phyloP scores from a whole-genome alignment of 2,888 invertebrate genomes.

The Nomada ruficornis region DNA sequence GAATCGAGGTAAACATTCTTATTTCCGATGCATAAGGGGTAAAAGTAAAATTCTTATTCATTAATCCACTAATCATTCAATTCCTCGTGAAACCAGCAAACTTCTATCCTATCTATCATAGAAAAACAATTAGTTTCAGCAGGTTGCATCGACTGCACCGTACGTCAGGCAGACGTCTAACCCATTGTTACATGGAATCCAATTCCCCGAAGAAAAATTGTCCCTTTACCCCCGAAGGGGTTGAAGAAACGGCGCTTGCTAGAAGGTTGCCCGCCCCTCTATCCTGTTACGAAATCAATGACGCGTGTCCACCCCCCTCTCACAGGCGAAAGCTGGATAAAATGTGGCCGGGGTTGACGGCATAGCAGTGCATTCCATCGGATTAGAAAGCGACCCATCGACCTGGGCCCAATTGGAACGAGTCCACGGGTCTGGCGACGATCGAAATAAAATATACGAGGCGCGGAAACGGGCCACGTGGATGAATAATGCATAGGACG shows the following conservation, averaged over 20 bases:
- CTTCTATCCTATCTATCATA: too few relatives aligned
- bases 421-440: not conserved
- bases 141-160: slow-evolving; percentile 3
- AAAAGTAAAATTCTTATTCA: too few relatives aligned
- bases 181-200: slow-evolving; percentile 42
- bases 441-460: slow-evolving; percentile 69
- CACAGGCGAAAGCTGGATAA: slow-evolving; percentile 30
- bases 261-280: slow-evolving; percentile 31
- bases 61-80: too few relatives aligned
- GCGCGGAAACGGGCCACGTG: slow-evolving; percentile 55
- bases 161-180: slow-evolving; percentile 19
- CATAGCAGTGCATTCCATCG: slow-evolving; percentile 53
- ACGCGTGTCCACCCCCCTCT: slow-evolving; percentile 50
- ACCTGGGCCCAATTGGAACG: slow-evolving; percentile 28
- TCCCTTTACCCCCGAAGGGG: slow-evolving; percentile 47
- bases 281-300: slow-evolving; percentile 67
- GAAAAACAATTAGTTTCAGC: slow-evolving; percentile 21
- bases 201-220: slow-evolving; percentile 52
- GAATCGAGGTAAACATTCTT: too few relatives aligned
- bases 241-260: slow-evolving; percentile 35
- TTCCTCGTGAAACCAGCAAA: too few relatives aligned
- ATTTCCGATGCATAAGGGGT: too few relatives aligned
- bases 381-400: slow-evolving; percentile 66
- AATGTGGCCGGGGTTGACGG: slow-evolving; percentile 43
- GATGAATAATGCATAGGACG: slow-evolving; percentile 69